Conservation (phyloP, 2,113 vertebrate species). For the Melospiza georgiana region DNA sequence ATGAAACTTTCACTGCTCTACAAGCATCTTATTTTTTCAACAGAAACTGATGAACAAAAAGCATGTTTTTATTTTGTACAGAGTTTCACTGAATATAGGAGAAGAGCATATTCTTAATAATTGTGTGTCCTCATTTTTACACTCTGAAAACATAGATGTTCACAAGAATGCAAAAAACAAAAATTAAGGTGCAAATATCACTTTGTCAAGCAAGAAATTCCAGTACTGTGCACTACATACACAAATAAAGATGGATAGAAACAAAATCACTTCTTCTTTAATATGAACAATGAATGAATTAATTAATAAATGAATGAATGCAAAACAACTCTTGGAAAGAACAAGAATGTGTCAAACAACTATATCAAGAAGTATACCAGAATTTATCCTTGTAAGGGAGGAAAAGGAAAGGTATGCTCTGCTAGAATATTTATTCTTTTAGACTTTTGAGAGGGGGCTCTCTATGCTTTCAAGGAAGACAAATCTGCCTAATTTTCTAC, state of each 20-base stretch:
- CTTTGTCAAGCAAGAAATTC: neutral
- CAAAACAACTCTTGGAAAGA: neutral
- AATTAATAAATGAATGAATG: neutral
- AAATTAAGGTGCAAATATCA: neutral
- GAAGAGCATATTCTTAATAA: neutral
- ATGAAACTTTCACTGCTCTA: conserved; percentile 31
- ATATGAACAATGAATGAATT: neutral
- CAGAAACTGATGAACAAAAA: neutral
- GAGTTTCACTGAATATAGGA: neutral
- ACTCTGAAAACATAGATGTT: neutral
- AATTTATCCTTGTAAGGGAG: neutral
- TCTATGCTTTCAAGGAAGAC: neutral
- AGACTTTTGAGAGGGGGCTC: rapidly evolving
- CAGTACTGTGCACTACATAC: neutral
- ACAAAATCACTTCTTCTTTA: neutral
- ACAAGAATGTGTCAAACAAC: neutral
- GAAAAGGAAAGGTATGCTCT: neutral
- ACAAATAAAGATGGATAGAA: neutral
- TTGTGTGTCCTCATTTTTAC: neutral
- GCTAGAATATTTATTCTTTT: neutral
- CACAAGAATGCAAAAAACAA: neutral
- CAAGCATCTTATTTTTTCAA: conserved; percentile 31
- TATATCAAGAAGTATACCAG: neutral
- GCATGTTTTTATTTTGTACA: neutral
- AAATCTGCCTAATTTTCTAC: neutral